These are phyloP conservation scores for Ostrea denselamellosa DNA, from an alignment of 1,140 invertebrate species.

Conservation along the genomic window DNA sequence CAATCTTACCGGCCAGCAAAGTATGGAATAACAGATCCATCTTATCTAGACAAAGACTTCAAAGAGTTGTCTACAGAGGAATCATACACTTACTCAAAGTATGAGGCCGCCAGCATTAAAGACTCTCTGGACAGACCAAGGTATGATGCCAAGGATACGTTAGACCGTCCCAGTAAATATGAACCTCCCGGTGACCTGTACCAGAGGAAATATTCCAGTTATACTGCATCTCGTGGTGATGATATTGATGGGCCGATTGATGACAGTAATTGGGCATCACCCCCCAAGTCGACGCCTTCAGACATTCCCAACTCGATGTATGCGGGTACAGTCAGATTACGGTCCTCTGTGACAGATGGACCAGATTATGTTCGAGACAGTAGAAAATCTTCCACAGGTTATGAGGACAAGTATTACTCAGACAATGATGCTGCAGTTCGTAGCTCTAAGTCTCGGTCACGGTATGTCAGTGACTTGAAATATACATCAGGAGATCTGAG, in stretches of 20 bases:
- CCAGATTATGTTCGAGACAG: constrained; percentile 3
- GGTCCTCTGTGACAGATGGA: constrained; percentile 33
- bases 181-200: constrained; percentile 45
- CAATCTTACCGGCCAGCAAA: constrained; percentile 60
- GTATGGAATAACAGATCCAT: constrained; percentile 56
- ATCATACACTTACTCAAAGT: constrained; percentile 14
- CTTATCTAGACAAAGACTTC: constrained; percentile 52
- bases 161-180: constrained; percentile 44
- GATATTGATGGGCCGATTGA: constrained; percentile 46
- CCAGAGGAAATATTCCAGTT: constrained; percentile 43
- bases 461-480: constrained; percentile 31
- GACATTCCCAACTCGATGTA: constrained; percentile 22
- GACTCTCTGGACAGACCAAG: constrained; percentile 38
- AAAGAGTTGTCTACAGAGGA: constrained; percentile 41
- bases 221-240: not conserved
- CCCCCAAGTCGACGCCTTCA: constrained; percentile 1
- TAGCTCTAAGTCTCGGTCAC: constrained; percentile 26
- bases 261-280: constrained; percentile 43
- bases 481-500: constrained; percentile 51
- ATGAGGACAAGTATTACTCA: constrained; percentile 16
- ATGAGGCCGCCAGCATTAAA: constrained; percentile 14
- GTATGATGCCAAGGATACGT: constrained; percentile 39
- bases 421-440: constrained; percentile 26
- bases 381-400: constrained; percentile 27
- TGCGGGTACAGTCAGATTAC: constrained; percentile 29